Conservation (phyloP, 2,888 invertebrate species). For the Tenthredo mesomela region DNA sequence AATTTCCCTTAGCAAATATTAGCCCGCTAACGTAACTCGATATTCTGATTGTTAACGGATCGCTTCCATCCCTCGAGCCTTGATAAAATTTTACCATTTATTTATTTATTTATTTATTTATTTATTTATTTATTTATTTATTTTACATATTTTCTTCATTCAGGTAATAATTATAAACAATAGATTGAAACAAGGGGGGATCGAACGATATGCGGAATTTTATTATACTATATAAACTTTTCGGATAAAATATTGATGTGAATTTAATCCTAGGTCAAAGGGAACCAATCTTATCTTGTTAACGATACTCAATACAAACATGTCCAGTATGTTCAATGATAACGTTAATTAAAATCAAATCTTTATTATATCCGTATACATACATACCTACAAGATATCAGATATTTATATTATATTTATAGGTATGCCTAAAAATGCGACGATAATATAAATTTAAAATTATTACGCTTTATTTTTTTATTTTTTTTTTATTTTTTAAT, state of each 20-base stretch:
- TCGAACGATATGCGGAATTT: not conserved
- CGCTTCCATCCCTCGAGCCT: not conserved
- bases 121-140: not conserved
- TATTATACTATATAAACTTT: not conserved
- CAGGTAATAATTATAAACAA: not conserved
- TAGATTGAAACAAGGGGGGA: not conserved
- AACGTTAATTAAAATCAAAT: constrained; percentile 41
- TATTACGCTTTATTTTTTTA: too few relatives aligned
- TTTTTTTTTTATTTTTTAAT: not conserved
- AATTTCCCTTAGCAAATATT: constrained; percentile 40
- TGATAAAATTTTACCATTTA: not conserved
- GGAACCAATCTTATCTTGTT: constrained; percentile 28
- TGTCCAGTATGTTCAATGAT: constrained; percentile 20
- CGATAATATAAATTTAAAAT: not conserved
- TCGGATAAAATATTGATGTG: not conserved
- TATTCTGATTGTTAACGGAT: constrained; percentile 22
- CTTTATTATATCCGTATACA: constrained; percentile 34
- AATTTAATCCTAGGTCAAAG: constrained; percentile 40
- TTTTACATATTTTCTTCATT: too few relatives aligned
- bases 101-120: not conserved
- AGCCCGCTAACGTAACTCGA: constrained; percentile 20
- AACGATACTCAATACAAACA: constrained; percentile 20
- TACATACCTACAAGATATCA: not conserved
- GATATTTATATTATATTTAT: not conserved
- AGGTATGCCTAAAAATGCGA: not conserved